These are phyloP conservation scores for Helarctos malayanus DNA, from an alignment of 2,797 vertebrate genomes.

Conservation along the genomic window DNA sequence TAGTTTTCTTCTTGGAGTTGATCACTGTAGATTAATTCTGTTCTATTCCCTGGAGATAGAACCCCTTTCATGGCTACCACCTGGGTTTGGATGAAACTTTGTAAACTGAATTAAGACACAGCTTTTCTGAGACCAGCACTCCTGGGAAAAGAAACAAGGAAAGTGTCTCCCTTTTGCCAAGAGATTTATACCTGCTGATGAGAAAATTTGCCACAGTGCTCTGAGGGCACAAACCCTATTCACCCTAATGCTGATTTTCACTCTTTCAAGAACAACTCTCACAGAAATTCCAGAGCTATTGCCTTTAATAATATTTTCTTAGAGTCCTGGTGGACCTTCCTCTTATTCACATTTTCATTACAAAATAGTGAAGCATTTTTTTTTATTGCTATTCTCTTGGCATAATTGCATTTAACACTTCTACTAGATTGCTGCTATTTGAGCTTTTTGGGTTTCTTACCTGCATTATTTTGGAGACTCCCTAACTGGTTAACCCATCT, in stretches of 20 bases:
- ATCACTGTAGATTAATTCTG: slow-evolving; percentile 22
- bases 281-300: not conserved
- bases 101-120: slow-evolving; percentile 55
- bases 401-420: not conserved
- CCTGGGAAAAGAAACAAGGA: slow-evolving; percentile 40
- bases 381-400: not conserved
- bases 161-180: not conserved
- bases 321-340: not conserved
- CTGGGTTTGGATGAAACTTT: not conserved
- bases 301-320: not conserved
- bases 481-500: not conserved
- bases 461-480: not conserved
- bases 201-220: not conserved
- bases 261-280: not conserved
- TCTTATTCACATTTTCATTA: not conserved
- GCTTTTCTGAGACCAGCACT: slow-evolving; percentile 1
- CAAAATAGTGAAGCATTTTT: not conserved
- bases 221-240: not conserved
- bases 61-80: not conserved
- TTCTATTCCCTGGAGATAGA: not conserved
- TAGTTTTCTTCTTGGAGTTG: not conserved
- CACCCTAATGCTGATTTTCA: slow-evolving; percentile 6
- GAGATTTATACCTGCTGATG: not conserved
- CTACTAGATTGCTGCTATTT: not conserved
- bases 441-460: not conserved